Evolutionary conservation across 2,113 vertebrate genomes (phyloP).

Genomic region (Puffinus mauretanicus): DNA sequence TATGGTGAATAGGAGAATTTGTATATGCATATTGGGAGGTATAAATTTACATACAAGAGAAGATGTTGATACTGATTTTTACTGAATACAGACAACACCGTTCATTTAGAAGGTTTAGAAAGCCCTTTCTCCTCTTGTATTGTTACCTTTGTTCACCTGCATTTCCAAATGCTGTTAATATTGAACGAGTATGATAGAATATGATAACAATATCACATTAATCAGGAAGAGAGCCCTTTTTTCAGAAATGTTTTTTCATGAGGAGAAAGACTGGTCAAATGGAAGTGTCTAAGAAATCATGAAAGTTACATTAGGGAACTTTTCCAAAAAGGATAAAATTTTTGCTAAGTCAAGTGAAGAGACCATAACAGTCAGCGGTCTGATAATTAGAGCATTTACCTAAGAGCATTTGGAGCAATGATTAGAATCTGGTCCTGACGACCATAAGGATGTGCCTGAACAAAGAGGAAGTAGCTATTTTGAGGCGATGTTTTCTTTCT

Average conservation of each 20-base stretch:
- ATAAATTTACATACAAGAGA: background rate
- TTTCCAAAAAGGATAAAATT: background rate
- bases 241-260: background rate
- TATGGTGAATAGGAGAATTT: background rate
- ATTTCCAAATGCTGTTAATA: background rate
- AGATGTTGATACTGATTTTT: background rate
- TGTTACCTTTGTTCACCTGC: background rate
- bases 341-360: background rate
- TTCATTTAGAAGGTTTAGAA: background rate
- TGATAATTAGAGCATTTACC: background rate
- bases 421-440: background rate
- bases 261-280: background rate
- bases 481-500: background rate
- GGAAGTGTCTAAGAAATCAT: background rate
- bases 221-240: background rate
- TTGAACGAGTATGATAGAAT: background rate
- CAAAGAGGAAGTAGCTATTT: background rate
- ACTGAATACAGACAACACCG: background rate
- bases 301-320: background rate
- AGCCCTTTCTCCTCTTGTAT: background rate
- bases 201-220: background rate
- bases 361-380: background rate
- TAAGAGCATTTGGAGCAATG: background rate
- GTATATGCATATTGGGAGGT: background rate
- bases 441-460: background rate